Conservation (phyloP, 2,797 vertebrate genomes). For the Manis pentadactyla region DNA sequence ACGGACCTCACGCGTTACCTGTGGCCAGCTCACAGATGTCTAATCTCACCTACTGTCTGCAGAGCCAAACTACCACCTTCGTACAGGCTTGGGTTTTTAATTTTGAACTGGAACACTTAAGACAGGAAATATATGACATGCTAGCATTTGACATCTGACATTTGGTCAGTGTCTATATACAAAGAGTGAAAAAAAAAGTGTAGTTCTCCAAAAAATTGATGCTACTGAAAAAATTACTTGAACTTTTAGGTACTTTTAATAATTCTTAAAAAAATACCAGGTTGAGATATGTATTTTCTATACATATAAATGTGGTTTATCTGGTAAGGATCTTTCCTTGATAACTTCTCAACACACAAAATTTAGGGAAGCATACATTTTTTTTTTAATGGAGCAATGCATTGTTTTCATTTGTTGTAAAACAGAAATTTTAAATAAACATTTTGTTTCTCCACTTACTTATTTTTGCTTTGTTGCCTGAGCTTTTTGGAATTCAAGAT, state of each 20-base stretch:
- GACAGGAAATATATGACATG: not conserved
- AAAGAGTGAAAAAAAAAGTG: not conserved
- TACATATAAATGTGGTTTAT: not conserved
- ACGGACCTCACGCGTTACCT: not conserved
- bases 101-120: not conserved
- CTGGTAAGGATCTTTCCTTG: not conserved
- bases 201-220: not conserved
- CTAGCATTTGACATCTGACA: not conserved
- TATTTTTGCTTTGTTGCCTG: not conserved
- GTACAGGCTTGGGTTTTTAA: not conserved
- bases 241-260: not conserved
- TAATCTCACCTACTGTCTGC: not conserved
- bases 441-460: not conserved
- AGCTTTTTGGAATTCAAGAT: not conserved
- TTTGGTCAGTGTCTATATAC: not conserved
- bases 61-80: not conserved
- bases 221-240: not conserved
- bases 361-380: not conserved
- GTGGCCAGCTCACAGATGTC: not conserved
- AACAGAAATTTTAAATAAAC: slow-evolving; percentile 43
- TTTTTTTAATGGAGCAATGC: not conserved
- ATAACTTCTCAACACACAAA: not conserved
- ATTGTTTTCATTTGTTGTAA: not conserved
- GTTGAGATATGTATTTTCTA: not conserved
- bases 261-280: not conserved